Base-by-base conservation (phyloP, 2,797 vertebrate species). In the Xiphophorus birchmanni region DNA sequence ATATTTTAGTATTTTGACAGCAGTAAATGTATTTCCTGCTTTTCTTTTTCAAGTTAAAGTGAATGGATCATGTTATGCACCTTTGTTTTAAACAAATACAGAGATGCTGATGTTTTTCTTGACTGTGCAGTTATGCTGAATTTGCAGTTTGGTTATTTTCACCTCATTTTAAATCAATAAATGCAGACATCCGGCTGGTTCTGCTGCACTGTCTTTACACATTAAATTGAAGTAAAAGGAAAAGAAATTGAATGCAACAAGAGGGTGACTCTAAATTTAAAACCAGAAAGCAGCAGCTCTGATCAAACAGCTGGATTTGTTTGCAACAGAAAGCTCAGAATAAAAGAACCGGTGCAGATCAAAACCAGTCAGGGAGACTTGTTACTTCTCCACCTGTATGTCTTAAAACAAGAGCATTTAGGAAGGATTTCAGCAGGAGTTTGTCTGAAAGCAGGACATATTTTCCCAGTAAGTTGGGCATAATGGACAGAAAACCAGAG, bases 381-480 rank as follows among this genome's bases (percentile, higher is more conserved):
- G 90, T 92, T 92, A 91, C 89, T 83, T 75, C 23, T 75, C 84
- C 80, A 93, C 86, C 90, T 94, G 92, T 91, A 45, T 81, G 52
- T 44, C 77, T 80, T 75, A 82, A 81, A 81, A 56, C 52, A 69
- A 75, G 40, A 71, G 71, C 63, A 85, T 78, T 81, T 54, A 69
- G 77, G 40, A 76, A 74, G 8, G 11, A 77, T 29, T 74, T 73
- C 73, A 73, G 81, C 54, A 78, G 81, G 37, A 85, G 75, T 76
- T 87, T 71, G 80, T 76, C 75, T 32, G 47, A 45, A 77, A 85
- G 80, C 77, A 87, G 75, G 74, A 79, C 78, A 73, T n/a, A 69
- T 18, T 42, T 71, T 65, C 69, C 17, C 78, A 60, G 73, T 40
- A 87, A 85, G 75, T 78, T 84, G 29, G 71, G 85, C 81, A 74